Conservation (phyloP, 2,888 invertebrate species). For the Synergus laeviventris region DNA sequence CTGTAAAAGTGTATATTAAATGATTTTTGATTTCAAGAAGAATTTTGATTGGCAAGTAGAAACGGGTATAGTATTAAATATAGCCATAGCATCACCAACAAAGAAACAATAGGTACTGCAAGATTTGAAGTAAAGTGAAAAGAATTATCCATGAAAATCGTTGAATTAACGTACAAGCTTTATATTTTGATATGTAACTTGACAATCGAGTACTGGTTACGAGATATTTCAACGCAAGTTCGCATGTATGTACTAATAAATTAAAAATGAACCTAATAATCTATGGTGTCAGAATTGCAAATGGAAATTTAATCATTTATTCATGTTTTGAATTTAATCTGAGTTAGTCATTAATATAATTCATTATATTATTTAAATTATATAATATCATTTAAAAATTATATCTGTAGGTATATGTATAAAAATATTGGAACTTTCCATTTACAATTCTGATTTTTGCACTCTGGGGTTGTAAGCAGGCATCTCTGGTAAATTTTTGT, state of each 20-base stretch:
- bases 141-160: constrained; percentile 7
- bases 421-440: background rate
- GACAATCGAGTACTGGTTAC: background rate
- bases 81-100: constrained; percentile 35
- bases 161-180: constrained; percentile 15
- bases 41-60: constrained; percentile 2
- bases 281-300: background rate
- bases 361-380: background rate
- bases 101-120: constrained; percentile 33
- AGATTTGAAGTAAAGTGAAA: constrained; percentile 8
- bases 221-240: constrained; percentile 19
- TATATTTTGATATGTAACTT: background rate
- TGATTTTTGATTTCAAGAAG: background rate
- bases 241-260: constrained; percentile 13
- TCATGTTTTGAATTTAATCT: background rate
- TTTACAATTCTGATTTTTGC: constrained; percentile 1
- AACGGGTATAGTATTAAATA: constrained; percentile 19
- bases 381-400: background rate
- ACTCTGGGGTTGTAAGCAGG: constrained; percentile 50
- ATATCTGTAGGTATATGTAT: background rate
- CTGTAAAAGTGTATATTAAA: background rate
- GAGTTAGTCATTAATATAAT: background rate
- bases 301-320: constrained; percentile 16
- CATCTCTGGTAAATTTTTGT: constrained; percentile 52
- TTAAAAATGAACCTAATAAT: constrained; percentile 13